Percentiles rank a stretch among this genome's conserved stretches.
Conservation (phyloP, 1,140 invertebrate species). For the Euglossa dilemma region DNA sequence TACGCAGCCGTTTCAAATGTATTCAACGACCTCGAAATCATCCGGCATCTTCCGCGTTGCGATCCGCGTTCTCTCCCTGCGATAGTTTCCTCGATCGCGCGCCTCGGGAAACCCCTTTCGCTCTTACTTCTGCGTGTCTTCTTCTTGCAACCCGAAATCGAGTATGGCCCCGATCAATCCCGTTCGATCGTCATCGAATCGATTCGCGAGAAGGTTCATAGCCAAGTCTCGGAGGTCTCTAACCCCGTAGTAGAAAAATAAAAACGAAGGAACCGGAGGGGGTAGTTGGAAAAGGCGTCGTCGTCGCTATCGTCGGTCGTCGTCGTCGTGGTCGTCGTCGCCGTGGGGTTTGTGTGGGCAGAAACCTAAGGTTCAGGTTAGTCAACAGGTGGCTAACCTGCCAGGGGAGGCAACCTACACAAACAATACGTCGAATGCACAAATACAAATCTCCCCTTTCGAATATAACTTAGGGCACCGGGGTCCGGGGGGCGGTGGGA, state of each 20-base stretch:
- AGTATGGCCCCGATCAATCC: too few species aligned
- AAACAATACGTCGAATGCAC: constrained; percentile 81
- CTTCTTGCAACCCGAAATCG: too few species aligned
- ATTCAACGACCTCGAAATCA: constrained; percentile 43
- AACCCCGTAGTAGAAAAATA: constrained; percentile 72
- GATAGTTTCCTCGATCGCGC: background rate
- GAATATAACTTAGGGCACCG: constrained; percentile 72
- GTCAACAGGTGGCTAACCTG: constrained; percentile 83
- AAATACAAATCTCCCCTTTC: constrained; percentile 79
- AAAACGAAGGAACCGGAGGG: constrained; percentile 69
- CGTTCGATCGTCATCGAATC: constrained; percentile 56
- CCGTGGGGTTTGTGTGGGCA: constrained; percentile 67
- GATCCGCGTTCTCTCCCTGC: too few species aligned
- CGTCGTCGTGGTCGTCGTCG: constrained; percentile 19
- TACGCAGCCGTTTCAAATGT: constrained; percentile 9
- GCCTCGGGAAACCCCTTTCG: too few species aligned
- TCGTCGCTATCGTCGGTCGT: constrained; percentile 27
- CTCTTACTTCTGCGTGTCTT: too few species aligned
- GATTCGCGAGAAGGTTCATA: constrained; percentile 58
- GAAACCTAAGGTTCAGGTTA: constrained; percentile 76
- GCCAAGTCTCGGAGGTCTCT: constrained; percentile 66
- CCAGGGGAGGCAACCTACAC: constrained; percentile 79
- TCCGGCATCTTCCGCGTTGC: constrained; percentile 15
- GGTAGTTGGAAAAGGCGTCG: constrained; percentile 71
- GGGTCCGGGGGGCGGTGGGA: constrained; percentile 31